phyloP scores from a whole-genome alignment of 2,888 invertebrate species.

The Caenorhabditis japonica region DNA sequence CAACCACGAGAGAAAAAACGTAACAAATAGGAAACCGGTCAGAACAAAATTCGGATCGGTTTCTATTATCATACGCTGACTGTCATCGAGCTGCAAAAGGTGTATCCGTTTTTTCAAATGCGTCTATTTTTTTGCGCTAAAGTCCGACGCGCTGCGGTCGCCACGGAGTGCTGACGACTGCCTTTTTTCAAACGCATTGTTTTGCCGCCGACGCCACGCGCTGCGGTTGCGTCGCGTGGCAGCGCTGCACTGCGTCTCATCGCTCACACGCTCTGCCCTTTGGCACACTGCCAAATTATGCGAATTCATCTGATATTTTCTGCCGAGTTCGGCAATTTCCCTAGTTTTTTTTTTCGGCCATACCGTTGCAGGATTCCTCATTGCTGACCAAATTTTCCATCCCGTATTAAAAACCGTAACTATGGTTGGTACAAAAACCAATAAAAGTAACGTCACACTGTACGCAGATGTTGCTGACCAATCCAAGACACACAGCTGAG shows the following conservation, averaged over 20 bases:
- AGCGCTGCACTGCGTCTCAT: too few relatives aligned
- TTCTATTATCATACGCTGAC: constrained; percentile 90
- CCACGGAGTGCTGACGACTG: too few relatives aligned
- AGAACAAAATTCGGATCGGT: constrained; percentile 94
- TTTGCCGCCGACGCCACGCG: too few relatives aligned
- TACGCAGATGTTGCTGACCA: constrained; percentile 97
- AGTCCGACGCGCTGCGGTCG: too few relatives aligned
- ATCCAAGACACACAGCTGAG: constrained; percentile 94
- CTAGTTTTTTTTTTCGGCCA: not conserved
- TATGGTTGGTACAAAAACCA: constrained; percentile 92
- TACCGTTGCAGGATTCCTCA: constrained; percentile 84
- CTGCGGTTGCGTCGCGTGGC: too few relatives aligned
- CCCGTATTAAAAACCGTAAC: constrained; percentile 95
- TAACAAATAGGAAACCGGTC: constrained; percentile 90
- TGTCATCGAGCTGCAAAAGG: constrained; percentile 82
- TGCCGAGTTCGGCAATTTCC: too few relatives aligned
- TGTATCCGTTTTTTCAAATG: not conserved
- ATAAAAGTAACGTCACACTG: constrained; percentile 89
- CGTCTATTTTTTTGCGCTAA: not conserved
- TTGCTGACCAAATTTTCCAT: constrained; percentile 92
- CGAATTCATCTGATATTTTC: too few relatives aligned
- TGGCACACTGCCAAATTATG: too few relatives aligned
- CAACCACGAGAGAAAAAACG: constrained; percentile 92
- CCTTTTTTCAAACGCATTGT: too few relatives aligned
- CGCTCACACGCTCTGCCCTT: too few relatives aligned